Base-by-base conservation (phyloP, 1,140 invertebrate species). In the Pristionchus pacificus region DNA sequence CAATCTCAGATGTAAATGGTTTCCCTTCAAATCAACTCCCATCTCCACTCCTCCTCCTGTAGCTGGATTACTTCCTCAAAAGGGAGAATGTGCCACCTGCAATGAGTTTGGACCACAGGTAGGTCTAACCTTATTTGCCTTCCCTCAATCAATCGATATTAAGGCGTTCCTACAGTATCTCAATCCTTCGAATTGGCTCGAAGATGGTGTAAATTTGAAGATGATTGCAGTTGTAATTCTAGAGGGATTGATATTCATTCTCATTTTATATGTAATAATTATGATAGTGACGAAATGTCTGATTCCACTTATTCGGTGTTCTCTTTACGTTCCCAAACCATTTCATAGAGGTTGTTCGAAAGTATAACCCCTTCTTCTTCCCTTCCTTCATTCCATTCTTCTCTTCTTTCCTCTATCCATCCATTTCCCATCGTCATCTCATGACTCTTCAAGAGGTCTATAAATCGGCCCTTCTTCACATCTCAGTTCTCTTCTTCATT, bases 261-360 rank as follows among this genome's bases (percentile, higher is more conserved):
- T 24, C n/a, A 66, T 66, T 28, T 25, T 65, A n/a, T 38, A 38
- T 13, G 25, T 55, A 14, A 15, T 49, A 2, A 66, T 66, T 38
- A 27, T 31, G n/a, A 6, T 66, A 19, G 33, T 31, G 15, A 66
- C 65, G 2, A 66, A 66, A 38, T 66, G 65, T 29, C 6, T 66
- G 3, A 66, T 66, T 38, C 65, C 65, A 2, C 65, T 66, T 19
- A n/a, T 27, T 29, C 65, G 65, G 13, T 66, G 65, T 57, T 27
- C 65, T 24, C 28, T 66, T 24, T 66, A 19, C n/a, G 32, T 66
- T 2, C 65, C 65, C 3, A n/a, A 30, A 27, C 2, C 30, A 13
- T 30, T 14, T 2, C 15, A 64, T 25, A 57, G 55, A 49, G 14
- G 49, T 25, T 27, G 15, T 27, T 15, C 25, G 2, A 28, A 14